Evolutionary conservation across 1,140 invertebrate species (phyloP).

Genomic region (fruit fly (Drosophila melanogaster)): DNA sequence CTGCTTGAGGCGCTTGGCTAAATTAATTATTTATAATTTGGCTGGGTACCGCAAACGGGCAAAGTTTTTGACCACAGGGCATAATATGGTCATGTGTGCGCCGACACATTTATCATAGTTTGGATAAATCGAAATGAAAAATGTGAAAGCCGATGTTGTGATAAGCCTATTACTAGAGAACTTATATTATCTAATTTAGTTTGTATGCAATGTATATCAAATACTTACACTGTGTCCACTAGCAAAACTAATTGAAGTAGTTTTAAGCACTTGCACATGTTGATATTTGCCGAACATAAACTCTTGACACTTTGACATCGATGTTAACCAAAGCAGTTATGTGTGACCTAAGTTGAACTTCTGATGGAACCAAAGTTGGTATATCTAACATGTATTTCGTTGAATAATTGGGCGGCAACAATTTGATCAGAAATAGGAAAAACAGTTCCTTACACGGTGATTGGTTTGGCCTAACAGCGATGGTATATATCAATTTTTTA

Average conservation of each 20-base stretch:
- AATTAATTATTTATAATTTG: constrained; percentile 60
- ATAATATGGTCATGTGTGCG: constrained; percentile 15
- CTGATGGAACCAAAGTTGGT: not conserved
- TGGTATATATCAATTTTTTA: too few relatives aligned
- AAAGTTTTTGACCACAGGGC: constrained; percentile 24
- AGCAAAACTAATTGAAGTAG: not conserved
- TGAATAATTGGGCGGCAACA: constrained; percentile 6
- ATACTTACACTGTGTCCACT: not conserved
- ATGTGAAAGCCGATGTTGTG: not conserved
- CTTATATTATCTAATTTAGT: not conserved
- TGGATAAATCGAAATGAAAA: not conserved
- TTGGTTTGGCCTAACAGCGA: too few relatives aligned
- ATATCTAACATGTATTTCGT: constrained; percentile 6
- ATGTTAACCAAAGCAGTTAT: constrained; percentile 42
- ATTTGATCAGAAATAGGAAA: too few relatives aligned
- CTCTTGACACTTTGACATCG: constrained; percentile 55
- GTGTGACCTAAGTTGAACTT: not conserved
- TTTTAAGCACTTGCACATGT: constrained; percentile 21
- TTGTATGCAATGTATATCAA: not conserved
- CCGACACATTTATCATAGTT: constrained; percentile 9
- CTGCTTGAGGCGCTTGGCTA: constrained; percentile 25
- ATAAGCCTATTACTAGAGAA: not conserved
- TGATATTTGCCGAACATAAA: constrained; percentile 47
- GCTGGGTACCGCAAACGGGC: constrained; percentile 23
- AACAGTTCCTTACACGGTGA: too few relatives aligned